Base-by-base conservation (phyloP, 53 echinoderm and acorn worm genomes). In the Arbacia lixula region DNA sequence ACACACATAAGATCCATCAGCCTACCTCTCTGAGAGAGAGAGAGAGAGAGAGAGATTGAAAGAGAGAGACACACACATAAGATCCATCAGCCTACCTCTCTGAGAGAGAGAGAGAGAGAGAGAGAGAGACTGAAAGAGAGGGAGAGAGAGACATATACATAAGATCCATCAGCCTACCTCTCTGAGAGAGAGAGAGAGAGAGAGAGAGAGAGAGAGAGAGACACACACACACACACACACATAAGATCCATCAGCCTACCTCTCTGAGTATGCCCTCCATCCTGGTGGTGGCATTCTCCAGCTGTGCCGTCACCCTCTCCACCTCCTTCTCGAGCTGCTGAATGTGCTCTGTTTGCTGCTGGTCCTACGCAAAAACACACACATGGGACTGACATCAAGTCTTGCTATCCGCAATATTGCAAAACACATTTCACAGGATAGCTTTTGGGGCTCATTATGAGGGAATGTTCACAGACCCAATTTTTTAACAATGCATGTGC, bases 331-430 rank as follows among this genome's bases (percentile, higher is more conserved):
- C 90, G 5, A 96, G 78, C 12, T 62, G 88, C 34, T 65, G 62
- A 37, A 96, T 89, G 32, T 91, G 75, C 28, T 84, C 92, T 28
- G 79, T 41, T 57, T 93, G 89, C 67, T 82, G 88, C 56, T 81
- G 83, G 54, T 88, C 80, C 95, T 95, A 56, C n/a, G n/a, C n/a
- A n/a, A n/a, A n/a, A n/a, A n/a, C n/a, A n/a, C n/a, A n/a, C n/a
- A n/a, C n/a, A n/a, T n/a, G n/a, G n/a, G n/a, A n/a, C n/a, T n/a
- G n/a, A n/a, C n/a, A n/a, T n/a, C n/a, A n/a, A n/a, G n/a, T n/a
- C n/a, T n/a, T n/a, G n/a, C n/a, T n/a, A n/a, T n/a, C n/a, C n/a
- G n/a, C n/a, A n/a, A n/a, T n/a, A n/a, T n/a, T n/a, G n/a, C n/a
- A n/a, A n/a, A n/a, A n/a, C n/a, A n/a, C n/a, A n/a, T n/a, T n/a